Evolutionary conservation across 2,888 invertebrate species (phyloP).

Genomic region (Tryphoninae sp.): DNA sequence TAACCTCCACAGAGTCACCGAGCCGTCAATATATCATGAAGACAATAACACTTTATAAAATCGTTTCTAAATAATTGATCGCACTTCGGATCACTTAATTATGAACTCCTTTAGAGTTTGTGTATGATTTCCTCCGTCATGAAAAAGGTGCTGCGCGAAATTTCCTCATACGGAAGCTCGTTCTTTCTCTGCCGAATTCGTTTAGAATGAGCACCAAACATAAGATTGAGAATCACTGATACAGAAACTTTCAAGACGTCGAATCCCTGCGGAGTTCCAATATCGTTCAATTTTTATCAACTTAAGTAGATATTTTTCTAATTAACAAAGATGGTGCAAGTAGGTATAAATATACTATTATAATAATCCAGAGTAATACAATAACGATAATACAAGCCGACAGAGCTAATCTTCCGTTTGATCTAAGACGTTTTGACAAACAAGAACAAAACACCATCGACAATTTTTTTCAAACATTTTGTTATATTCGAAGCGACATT

Average conservation of each 20-base stretch:
- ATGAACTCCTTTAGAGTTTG: not conserved
- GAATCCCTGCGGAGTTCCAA: too few species aligned
- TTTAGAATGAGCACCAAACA: not conserved
- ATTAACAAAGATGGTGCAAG: not conserved
- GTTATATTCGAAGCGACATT: not conserved
- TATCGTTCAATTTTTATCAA: too few species aligned
- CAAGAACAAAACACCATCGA: not conserved
- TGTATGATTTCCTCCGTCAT: too few species aligned
- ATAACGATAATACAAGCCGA: not conserved
- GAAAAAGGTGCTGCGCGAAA: too few species aligned
- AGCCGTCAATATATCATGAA: conserved; percentile 1
- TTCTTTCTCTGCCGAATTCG: not conserved
- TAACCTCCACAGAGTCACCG: conserved; percentile 54
- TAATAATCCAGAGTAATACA: not conserved
- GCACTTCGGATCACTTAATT: not conserved
- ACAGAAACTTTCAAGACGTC: not conserved
- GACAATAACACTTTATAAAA: not conserved
- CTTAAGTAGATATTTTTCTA: too few species aligned
- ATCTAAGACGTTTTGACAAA: conserved; percentile 13
- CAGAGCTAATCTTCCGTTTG: not conserved
- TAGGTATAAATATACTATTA: not conserved
- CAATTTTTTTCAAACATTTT: not conserved
- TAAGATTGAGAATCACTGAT: conserved; percentile 15
- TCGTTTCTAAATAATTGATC: not conserved
- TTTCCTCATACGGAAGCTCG: not conserved